A percentile compares a stretch with the other conserved stretches of the same genome.
These are phyloP conservation scores for Synergus itoensis DNA, from an alignment of 2,888 invertebrate genomes.

Conservation along the genomic window DNA sequence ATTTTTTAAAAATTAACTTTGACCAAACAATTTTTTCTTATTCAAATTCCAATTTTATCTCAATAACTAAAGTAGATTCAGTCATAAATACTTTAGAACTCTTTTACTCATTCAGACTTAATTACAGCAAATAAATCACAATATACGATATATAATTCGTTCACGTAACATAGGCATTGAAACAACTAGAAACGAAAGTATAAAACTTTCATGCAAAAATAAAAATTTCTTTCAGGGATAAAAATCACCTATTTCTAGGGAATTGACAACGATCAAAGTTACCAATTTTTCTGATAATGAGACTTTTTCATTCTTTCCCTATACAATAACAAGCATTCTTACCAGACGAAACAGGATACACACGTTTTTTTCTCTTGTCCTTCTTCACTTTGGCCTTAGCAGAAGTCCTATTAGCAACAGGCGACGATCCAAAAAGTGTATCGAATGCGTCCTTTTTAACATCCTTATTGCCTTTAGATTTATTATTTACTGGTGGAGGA, in stretches of 20 bases:
- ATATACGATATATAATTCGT: neutral
- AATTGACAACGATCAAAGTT: neutral
- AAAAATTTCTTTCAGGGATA: neutral
- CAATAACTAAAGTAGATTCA: neutral
- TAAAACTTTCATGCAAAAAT: neutral
- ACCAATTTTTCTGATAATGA: neutral
- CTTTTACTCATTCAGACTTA: neutral
- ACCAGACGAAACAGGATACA: constrained; percentile 51
- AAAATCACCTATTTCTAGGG: neutral
- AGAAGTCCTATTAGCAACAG: constrained; percentile 72
- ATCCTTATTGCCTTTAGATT: constrained; percentile 63
- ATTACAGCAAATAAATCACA: neutral
- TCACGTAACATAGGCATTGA: neutral
- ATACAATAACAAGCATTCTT: constrained; percentile 41
- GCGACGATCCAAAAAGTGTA: constrained; percentile 82
- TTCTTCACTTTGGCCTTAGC: constrained; percentile 76
- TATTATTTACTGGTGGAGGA: constrained; percentile 59
- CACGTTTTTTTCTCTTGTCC: constrained; percentile 79
- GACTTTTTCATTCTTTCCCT: neutral
- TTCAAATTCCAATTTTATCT: neutral
- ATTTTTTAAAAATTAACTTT: neutral
- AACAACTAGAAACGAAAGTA: neutral
- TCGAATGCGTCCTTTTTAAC: constrained; percentile 83
- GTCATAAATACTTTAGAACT: neutral
- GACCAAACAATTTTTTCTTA: neutral